Percentiles rank a stretch among this genome's conserved stretches.
These are phyloP conservation scores for Mus pahari DNA, from an alignment of 2,113 vertebrate species.

Conservation along the genomic window DNA sequence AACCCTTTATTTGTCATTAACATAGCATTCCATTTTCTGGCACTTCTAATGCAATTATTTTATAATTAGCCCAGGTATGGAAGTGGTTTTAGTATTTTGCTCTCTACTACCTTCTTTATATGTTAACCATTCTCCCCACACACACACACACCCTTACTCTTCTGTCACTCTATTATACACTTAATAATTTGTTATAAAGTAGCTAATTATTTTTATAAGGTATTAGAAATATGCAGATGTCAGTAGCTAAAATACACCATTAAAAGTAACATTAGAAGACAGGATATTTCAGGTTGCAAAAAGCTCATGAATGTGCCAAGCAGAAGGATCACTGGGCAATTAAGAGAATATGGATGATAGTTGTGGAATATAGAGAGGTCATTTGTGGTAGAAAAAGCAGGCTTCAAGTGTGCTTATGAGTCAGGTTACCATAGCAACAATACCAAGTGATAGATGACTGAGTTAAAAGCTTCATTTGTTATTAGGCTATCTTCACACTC, in stretches of 20 bases:
- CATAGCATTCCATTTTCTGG: neutral
- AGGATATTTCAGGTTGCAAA: neutral
- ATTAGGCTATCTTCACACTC: neutral
- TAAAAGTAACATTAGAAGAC: neutral
- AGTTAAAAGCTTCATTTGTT: neutral
- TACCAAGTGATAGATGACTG: too few relatives aligned
- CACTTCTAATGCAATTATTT: neutral
- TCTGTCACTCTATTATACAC: neutral
- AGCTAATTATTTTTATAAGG: neutral
- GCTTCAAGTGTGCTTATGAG: neutral
- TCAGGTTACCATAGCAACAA: neutral
- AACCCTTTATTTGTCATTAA: too few relatives aligned
- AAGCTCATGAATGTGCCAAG: rapidly evolving
- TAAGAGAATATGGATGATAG: rapidly evolving
- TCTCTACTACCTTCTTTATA: neutral
- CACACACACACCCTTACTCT: too few relatives aligned
- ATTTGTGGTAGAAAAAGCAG: neutral
- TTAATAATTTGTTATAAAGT: neutral
- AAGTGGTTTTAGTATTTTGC: neutral
- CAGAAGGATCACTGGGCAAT: too few relatives aligned
- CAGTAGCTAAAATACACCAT: neutral
- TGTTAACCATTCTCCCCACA: neutral
- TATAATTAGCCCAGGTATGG: neutral
- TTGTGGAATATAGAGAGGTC: neutral
- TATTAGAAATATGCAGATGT: neutral